phyloP scores from a whole-genome alignment of 2,113 vertebrate genomes.

The Halcyon senegalensis region DNA sequence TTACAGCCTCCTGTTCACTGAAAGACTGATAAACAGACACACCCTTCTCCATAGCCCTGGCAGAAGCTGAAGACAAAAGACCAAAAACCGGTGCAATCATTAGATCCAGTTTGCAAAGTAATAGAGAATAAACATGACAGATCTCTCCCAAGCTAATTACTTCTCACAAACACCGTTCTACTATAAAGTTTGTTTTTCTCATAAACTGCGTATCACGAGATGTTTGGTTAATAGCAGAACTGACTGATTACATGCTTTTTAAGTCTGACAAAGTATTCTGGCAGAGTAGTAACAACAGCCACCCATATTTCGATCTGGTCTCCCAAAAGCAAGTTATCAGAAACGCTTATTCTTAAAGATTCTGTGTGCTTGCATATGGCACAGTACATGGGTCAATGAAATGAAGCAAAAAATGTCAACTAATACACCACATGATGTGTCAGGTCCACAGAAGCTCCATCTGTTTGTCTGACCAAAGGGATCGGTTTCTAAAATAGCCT shows the following conservation, averaged over 20 bases:
- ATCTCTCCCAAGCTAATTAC: background rate
- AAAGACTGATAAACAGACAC: slow-evolving; percentile 32
- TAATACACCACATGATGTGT: background rate
- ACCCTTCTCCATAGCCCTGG: slow-evolving; percentile 3
- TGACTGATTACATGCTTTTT: background rate
- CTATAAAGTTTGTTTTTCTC: background rate
- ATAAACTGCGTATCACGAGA: background rate
- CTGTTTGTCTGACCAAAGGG: background rate
- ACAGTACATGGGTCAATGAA: background rate
- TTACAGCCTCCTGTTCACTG: slow-evolving; percentile 1
- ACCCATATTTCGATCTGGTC: background rate
- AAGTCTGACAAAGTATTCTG: background rate
- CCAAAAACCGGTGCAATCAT: background rate
- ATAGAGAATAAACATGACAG: background rate
- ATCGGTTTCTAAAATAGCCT: background rate
- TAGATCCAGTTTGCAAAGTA: background rate
- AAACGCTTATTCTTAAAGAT: background rate
- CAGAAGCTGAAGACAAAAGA: slow-evolving; percentile 26
- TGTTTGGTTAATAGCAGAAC: background rate
- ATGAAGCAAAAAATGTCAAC: background rate
- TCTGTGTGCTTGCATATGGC: background rate
- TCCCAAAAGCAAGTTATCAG: background rate
- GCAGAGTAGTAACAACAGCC: background rate
- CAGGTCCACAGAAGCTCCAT: background rate
- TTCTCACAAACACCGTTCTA: background rate